Conservation (phyloP, 2,797 vertebrate species). For the Alectoris magna region DNA sequence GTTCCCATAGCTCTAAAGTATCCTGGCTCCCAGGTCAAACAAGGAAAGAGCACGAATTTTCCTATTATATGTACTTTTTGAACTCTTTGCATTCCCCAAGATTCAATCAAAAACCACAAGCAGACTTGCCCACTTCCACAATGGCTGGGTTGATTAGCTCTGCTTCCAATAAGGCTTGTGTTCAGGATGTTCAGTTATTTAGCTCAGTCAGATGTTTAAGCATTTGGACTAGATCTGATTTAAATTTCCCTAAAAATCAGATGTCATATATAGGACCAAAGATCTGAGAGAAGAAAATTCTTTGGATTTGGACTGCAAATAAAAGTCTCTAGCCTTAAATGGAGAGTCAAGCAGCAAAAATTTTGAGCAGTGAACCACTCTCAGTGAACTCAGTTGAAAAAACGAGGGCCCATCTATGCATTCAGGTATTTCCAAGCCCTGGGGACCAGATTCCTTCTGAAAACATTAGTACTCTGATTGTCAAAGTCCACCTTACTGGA, state of each 20-base stretch:
- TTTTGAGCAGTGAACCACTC: background rate
- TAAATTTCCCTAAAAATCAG: background rate
- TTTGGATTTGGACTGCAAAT: background rate
- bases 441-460: background rate
- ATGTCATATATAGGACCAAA: background rate
- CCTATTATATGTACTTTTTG: background rate
- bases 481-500: background rate
- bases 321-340: background rate
- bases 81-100: background rate
- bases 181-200: background rate
- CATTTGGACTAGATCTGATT: background rate
- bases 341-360: background rate
- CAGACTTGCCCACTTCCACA: background rate
- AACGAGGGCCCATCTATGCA: background rate
- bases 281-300: background rate
- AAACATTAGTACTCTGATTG: background rate
- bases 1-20: background rate
- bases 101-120: background rate
- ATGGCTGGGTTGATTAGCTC: background rate
- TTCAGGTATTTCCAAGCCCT: background rate
- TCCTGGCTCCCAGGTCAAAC: background rate
- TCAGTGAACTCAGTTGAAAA: background rate
- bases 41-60: background rate
- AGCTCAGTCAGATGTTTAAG: background rate
- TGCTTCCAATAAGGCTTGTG: background rate